Evolutionary conservation across 64 coral and sea anemone genomes (phyloP).

Genomic region (Anthopleura sola): DNA sequence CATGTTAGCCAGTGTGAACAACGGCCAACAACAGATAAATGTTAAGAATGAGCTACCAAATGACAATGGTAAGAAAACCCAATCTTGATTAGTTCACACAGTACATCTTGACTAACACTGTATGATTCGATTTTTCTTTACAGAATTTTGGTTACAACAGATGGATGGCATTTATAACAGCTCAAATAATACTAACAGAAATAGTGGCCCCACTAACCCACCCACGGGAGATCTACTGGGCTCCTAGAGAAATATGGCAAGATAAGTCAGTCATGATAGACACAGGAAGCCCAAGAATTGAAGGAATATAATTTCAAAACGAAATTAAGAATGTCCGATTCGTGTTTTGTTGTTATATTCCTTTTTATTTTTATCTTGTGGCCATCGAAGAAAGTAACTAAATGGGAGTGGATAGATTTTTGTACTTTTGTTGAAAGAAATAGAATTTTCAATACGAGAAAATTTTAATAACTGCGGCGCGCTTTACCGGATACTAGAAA

Average conservation of each 20-base stretch:
- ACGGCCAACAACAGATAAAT: background rate
- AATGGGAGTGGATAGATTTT: background rate
- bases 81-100: background rate
- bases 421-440: background rate
- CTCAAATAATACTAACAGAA: background rate
- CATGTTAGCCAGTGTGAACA: constrained; percentile 20
- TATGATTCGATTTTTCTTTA: background rate
- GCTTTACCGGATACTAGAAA: too few species aligned
- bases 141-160: background rate
- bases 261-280: background rate
- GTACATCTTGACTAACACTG: background rate
- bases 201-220: background rate
- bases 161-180: background rate
- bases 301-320: too few species aligned
- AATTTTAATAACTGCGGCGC: background rate
- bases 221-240: constrained; percentile 14
- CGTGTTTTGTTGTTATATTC: too few species aligned
- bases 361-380: too few species aligned
- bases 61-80: constrained; percentile 10
- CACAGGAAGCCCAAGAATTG: too few species aligned
- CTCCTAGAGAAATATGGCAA: background rate
- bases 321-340: too few species aligned
- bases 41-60: background rate
- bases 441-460: background rate
- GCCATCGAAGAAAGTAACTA: too few species aligned